Evolutionary conservation across 2,113 vertebrate species (phyloP).

Genomic region (Amphiprion ocellaris): DNA sequence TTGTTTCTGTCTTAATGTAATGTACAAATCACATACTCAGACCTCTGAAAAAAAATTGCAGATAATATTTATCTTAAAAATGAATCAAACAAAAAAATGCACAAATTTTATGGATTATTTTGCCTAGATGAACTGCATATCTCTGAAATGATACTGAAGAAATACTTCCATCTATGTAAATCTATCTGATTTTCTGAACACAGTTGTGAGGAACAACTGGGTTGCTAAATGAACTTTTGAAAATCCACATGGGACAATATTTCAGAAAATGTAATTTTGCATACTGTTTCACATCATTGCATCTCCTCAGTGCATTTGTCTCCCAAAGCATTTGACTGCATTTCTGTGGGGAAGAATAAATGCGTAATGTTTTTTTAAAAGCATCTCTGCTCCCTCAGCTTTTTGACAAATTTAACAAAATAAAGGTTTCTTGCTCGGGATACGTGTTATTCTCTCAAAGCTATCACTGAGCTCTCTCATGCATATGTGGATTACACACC

Average conservation of each 20-base stretch:
- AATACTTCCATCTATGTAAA: slow-evolving; percentile 67
- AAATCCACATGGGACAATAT: slow-evolving; percentile 84
- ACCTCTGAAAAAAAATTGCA: background rate
- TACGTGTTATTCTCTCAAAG: slow-evolving; percentile 81
- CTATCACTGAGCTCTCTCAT: slow-evolving; percentile 84
- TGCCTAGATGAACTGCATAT: slow-evolving; percentile 8
- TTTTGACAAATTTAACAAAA: slow-evolving; percentile 84
- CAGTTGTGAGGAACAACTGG: slow-evolving; percentile 79
- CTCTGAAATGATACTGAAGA: slow-evolving; percentile 63
- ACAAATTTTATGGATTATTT: slow-evolving; percentile 19
- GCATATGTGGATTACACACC: slow-evolving; percentile 88
- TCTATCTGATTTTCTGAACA: slow-evolving; percentile 71
- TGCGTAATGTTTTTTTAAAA: slow-evolving; percentile 84
- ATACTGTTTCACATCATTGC: slow-evolving; percentile 87
- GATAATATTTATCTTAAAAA: background rate
- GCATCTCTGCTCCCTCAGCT: slow-evolving; percentile 77
- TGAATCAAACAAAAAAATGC: background rate
- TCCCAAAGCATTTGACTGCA: slow-evolving; percentile 83
- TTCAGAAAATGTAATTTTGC: slow-evolving; percentile 88
- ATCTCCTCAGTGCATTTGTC: slow-evolving; percentile 84
- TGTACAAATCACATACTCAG: background rate
- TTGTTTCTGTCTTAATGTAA: background rate
- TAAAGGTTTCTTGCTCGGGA: slow-evolving; percentile 80
- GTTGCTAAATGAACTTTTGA: slow-evolving; percentile 86
- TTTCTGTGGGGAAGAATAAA: slow-evolving; percentile 86